phyloP scores from a whole-genome alignment of 2,888 invertebrate genomes.

The Diaprepes abbreviatus region DNA sequence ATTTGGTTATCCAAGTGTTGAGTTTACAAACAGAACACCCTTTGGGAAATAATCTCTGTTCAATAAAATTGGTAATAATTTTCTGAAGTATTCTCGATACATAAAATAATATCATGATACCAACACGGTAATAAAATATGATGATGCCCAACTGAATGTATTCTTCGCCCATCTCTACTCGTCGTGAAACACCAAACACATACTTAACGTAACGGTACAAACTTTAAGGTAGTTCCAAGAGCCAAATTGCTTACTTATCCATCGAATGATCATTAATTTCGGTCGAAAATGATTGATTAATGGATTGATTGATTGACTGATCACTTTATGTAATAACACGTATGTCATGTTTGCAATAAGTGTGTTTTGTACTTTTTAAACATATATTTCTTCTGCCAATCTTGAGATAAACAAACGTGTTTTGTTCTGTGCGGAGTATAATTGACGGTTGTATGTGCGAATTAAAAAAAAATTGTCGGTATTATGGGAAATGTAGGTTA shows the following conservation, averaged over 20 bases:
- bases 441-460: constrained; percentile 5
- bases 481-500: constrained; percentile 4
- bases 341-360: constrained; percentile 25
- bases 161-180: background rate
- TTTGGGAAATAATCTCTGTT: no score
- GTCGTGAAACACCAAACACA: background rate
- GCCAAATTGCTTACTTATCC: constrained; percentile 44
- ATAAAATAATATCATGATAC: no score
- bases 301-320: constrained; percentile 42
- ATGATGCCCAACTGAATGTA: no score
- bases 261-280: constrained; percentile 41
- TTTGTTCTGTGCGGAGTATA: background rate
- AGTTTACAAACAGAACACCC: no score
- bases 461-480: constrained; percentile 1
- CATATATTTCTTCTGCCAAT: constrained; percentile 22
- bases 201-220: constrained; percentile 30
- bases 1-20: no score
- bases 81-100: no score
- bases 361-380: constrained; percentile 19
- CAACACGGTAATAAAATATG: no score
- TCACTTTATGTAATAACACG: constrained; percentile 37
- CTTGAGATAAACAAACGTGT: constrained; percentile 5
- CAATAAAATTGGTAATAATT: no score
- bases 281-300: constrained; percentile 37
- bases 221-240: constrained; percentile 9